Evolutionary conservation across 2,888 invertebrate species (phyloP).

Genomic region (Ommatoiulus sabulosus): DNA sequence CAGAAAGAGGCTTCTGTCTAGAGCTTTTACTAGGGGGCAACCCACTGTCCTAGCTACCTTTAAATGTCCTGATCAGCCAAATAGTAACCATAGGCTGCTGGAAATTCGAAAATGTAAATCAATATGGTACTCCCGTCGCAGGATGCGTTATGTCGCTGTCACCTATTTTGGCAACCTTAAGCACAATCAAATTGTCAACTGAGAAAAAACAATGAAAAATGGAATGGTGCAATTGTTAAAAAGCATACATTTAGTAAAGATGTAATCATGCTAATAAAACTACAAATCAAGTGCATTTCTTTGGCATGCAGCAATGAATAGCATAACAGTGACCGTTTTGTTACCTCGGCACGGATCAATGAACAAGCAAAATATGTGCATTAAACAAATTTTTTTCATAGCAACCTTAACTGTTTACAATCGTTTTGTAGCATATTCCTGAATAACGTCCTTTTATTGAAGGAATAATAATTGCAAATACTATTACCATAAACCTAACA

Average conservation of each 20-base stretch:
- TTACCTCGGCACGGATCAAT: not conserved
- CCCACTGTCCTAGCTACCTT: no score
- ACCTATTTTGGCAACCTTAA: no score
- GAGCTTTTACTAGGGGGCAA: not conserved
- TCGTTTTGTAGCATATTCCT: not conserved
- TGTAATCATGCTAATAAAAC: not conserved
- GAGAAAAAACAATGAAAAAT: not conserved
- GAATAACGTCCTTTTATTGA: not conserved
- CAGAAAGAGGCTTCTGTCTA: not conserved
- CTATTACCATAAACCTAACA: not conserved
- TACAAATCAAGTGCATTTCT: conserved; percentile 28
- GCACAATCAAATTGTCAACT: not conserved
- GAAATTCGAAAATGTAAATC: no score
- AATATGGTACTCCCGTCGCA: no score
- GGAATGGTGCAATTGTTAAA: conserved; percentile 20
- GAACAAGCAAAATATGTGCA: conserved; percentile 13
- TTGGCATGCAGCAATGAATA: conserved; percentile 34
- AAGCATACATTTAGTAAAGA: conserved; percentile 21
- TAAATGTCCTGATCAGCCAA: no score
- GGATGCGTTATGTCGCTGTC: no score
- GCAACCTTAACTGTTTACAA: not conserved
- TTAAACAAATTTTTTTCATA: not conserved
- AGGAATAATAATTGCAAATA: not conserved
- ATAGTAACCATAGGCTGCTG: no score
- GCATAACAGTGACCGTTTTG: conserved; percentile 4